These are phyloP conservation scores for Megatriorchis doriae DNA, from an alignment of 2,113 vertebrate genomes.

Conservation along the genomic window DNA sequence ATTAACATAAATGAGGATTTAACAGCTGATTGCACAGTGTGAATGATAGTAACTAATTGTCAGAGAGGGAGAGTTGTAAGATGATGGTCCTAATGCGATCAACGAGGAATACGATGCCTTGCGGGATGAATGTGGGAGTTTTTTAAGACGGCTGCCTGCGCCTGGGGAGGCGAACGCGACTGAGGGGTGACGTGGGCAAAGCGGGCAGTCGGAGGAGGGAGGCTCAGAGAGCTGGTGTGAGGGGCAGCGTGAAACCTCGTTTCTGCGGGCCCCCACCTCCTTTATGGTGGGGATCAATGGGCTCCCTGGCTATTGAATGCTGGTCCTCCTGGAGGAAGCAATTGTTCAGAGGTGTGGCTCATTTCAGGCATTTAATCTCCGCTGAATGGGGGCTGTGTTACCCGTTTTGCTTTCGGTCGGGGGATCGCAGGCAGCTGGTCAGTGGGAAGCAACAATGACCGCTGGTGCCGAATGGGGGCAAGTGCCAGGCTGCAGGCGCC, in stretches of 20 bases:
- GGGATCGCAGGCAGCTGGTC: constrained; percentile 73
- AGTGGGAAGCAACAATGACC: constrained; percentile 69
- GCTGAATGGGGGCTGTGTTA: constrained; percentile 69
- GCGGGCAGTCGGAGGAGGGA: not conserved
- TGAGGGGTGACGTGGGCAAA: not conserved
- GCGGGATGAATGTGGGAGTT: not conserved
- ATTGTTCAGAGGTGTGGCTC: constrained; percentile 75
- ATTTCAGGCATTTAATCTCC: constrained; percentile 72
- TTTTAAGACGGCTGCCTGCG: not conserved
- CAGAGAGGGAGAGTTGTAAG: constrained; percentile 44
- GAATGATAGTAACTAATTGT: constrained; percentile 75
- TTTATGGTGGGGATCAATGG: constrained; percentile 58
- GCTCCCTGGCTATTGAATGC: constrained; percentile 55
- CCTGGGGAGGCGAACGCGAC: not conserved
- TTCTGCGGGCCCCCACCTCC: constrained; percentile 45
- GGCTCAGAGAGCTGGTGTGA: not conserved
- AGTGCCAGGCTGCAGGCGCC: constrained; percentile 16
- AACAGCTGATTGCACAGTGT: constrained; percentile 77
- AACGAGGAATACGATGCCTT: not conserved
- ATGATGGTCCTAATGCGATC: constrained; percentile 24
- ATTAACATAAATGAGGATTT: constrained; percentile 78
- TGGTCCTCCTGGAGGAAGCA: constrained; percentile 62
- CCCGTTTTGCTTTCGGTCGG: constrained; percentile 61
- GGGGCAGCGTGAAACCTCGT: not conserved
- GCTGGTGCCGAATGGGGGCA: not conserved